Conservation (phyloP, 2,888 invertebrate species). For the Ennomos quercinarius region DNA sequence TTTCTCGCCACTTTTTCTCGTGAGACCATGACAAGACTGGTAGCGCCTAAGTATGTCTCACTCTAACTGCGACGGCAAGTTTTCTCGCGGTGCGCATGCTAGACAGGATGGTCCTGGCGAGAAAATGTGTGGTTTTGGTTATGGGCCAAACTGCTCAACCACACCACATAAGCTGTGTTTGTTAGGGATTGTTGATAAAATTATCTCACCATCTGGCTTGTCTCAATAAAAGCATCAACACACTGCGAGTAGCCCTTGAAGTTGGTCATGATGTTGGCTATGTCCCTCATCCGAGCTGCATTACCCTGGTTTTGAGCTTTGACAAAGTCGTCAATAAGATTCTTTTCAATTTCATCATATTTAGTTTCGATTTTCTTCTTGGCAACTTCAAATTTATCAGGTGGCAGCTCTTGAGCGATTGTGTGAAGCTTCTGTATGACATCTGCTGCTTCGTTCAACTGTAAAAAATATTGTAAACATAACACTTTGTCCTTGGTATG, state of each 20-base stretch:
- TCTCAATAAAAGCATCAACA: conserved; percentile 98
- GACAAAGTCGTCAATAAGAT: conserved; percentile 97
- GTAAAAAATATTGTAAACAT: conserved; percentile 44
- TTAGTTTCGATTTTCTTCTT: conserved; percentile 94
- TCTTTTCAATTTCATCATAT: conserved; percentile 95
- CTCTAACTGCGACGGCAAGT: no score
- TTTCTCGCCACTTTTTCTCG: no score
- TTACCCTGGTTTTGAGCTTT: conserved; percentile 94
- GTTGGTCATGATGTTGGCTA: conserved; percentile 96
- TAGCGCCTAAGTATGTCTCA: no score
- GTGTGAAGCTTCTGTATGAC: conserved; percentile 98
- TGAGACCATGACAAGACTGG: no score
- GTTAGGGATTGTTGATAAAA: neutral
- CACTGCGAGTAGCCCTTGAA: conserved; percentile 99
- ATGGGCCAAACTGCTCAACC: no score
- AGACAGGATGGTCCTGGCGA: no score
- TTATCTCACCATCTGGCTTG: conserved; percentile 93
- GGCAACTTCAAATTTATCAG: conserved; percentile 93
- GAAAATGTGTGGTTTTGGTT: no score
- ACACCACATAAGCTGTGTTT: no score
- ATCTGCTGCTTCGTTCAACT: conserved; percentile 98
- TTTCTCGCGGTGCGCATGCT: no score
- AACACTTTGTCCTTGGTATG: neutral
- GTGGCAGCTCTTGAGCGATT: conserved; percentile 97
- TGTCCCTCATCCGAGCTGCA: conserved; percentile 95